Conservation (phyloP, 2,888 invertebrate species). For the Endotricha flammealis region DNA sequence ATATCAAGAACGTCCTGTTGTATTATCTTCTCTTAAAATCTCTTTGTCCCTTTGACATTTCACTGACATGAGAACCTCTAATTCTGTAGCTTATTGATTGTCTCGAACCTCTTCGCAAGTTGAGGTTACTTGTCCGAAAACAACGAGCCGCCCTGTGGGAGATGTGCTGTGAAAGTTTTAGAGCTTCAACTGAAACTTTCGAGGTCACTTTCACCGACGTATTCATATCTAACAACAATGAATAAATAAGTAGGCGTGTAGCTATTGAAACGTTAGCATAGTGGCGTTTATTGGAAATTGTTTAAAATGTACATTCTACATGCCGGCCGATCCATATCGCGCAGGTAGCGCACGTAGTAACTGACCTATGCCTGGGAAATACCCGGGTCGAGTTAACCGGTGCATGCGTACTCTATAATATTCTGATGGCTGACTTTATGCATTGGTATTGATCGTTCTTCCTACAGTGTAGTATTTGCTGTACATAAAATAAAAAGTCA, state of each 20-base stretch:
- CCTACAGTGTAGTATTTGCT: neutral
- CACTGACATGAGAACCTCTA: conserved; percentile 14
- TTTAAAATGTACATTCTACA: conserved; percentile 5
- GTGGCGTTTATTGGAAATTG: neutral
- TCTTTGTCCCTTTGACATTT: conserved; percentile 34
- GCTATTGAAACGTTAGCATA: neutral
- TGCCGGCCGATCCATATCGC: conserved; percentile 17
- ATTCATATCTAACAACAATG: conserved; percentile 6
- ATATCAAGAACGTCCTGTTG: conserved; percentile 41
- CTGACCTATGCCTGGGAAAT: conserved; percentile 59
- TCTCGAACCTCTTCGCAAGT: conserved; percentile 4
- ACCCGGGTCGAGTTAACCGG: conserved; percentile 34
- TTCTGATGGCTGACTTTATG: conserved; percentile 41
- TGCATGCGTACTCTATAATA: conserved; percentile 53
- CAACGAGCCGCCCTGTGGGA: conserved; percentile 8
- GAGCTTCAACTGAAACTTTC: conserved; percentile 22
- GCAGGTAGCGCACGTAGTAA: conserved; percentile 35
- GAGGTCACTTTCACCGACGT: conserved; percentile 19
- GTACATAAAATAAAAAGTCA: neutral
- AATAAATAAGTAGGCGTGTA: neutral
- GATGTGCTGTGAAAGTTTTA: conserved; percentile 20
- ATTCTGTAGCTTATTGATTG: conserved; percentile 13
- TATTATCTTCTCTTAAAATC: conserved; percentile 45
- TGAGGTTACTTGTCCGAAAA: conserved; percentile 10
- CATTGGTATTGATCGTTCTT: conserved; percentile 45